Base-by-base conservation (phyloP, 37 sponge, comb jelly and placozoan species). In the Spongilla lacustris region DNA sequence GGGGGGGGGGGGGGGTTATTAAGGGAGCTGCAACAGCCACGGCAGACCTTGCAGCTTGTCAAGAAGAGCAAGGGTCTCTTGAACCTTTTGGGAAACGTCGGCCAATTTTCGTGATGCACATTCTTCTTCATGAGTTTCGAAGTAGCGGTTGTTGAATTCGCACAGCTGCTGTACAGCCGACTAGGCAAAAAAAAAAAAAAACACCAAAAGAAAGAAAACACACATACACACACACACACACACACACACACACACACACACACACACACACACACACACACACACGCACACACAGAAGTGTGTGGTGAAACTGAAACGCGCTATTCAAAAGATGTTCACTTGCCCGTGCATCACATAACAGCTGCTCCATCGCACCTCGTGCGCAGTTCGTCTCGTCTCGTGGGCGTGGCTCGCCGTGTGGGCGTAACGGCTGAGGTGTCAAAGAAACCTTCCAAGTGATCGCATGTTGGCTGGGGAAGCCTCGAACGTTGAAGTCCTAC, bases 121-220 rank as follows among this genome's bases (percentile, higher is more conserved):
- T 48, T 89, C 87, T 48, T 93, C 26, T n/a, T 67, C 83, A 81
- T 90, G 88, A 19, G 28, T 34, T 48, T 90, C 84, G 30, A 95
- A 93, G 76, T 86, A 95, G 68, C 67, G 82, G 31, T 21, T 70
- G 69, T 72, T 85, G 69, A 90, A 90, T 29, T 31, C 21, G 48
- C 87, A 92, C 66, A 95, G 71, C 26, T 90, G 79, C 13, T 31
- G 68, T 24, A 95, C 91, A 4, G 81, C 84, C 2, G 35, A 83
- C 96, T 95, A 32, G 10, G 71, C 33, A 37, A 78, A 25, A 3
- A 25, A 4, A 37, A 69, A 8, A 29, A 8, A 9, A 9, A 8
- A 29, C 2, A 29, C n/a, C n/a, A n/a, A n/a, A n/a, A n/a, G n/a
- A n/a, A n/a, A n/a, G n/a, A n/a, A n/a, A n/a, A n/a, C n/a, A n/a